Evolutionary conservation across 2,797 vertebrate species (phyloP).

Genomic region (Lophius americanus): DNA sequence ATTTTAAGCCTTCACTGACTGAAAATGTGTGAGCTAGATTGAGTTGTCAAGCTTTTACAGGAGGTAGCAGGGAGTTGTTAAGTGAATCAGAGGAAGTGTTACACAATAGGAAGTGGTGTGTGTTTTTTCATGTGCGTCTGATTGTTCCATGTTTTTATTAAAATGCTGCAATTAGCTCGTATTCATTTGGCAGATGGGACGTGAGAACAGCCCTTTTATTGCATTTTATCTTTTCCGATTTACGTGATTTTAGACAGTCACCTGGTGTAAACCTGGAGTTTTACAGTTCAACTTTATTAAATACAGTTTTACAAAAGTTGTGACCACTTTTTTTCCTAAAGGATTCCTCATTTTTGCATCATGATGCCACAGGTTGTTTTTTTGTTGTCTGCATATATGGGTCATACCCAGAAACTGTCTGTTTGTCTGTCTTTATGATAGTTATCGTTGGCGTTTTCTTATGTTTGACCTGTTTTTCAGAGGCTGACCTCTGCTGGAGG

Average conservation of each 20-base stretch:
- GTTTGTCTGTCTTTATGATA: background rate
- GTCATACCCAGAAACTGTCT: background rate
- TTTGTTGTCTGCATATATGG: too few species aligned
- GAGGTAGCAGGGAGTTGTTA: slow-evolving; percentile 55
- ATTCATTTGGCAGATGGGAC: slow-evolving; percentile 12
- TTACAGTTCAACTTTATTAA: too few species aligned
- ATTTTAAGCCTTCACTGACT: background rate
- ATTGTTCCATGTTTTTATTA: slow-evolving; percentile 59
- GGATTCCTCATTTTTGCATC: background rate
- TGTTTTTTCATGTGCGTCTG: slow-evolving; percentile 25
- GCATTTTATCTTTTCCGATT: background rate
- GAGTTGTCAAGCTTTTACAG: slow-evolving; percentile 11
- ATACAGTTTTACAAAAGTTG: background rate
- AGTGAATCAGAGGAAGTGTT: slow-evolving; percentile 82
- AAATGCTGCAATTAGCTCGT: slow-evolving; percentile 12
- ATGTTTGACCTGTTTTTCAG: slow-evolving; percentile 50
- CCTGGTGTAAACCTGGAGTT: too few species aligned
- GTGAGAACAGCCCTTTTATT: background rate
- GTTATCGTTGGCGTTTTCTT: background rate
- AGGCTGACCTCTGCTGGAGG: slow-evolving; percentile 76
- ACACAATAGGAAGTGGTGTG: slow-evolving; percentile 79
- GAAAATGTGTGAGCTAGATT: background rate
- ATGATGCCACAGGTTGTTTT: background rate
- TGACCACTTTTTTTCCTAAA: background rate
- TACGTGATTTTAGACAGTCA: too few species aligned